Evolutionary conservation across 35 echinoderm and acorn worm genomes (phyloP).

Genomic region (Patiria miniata): DNA sequence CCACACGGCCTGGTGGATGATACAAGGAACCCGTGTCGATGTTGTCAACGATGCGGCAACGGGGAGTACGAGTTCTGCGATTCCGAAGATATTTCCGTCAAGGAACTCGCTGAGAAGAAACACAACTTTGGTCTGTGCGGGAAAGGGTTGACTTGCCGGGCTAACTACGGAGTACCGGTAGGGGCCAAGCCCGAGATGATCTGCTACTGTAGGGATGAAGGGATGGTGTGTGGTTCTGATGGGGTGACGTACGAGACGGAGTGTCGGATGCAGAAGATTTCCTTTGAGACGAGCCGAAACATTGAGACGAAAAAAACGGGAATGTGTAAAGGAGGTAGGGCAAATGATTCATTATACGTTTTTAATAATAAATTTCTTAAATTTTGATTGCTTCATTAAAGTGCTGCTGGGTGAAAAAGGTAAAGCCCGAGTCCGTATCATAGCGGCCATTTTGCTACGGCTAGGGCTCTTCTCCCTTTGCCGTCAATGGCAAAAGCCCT

Average conservation of each 20-base stretch:
- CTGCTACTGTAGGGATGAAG: conserved; percentile 54
- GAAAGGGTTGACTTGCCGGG: conserved; percentile 34
- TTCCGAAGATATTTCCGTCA: conserved; percentile 22
- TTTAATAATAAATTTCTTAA: too few species aligned
- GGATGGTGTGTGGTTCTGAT: conserved; percentile 65
- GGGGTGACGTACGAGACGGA: conserved; percentile 66
- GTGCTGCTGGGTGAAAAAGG: too few species aligned
- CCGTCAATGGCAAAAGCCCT: too few species aligned
- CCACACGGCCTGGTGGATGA: conserved; percentile 64
- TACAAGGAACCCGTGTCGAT: conserved; percentile 56
- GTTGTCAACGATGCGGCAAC: conserved; percentile 67
- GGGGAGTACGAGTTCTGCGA: conserved; percentile 64
- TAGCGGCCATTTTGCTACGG: too few species aligned
- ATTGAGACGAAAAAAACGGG: conserved; percentile 21
- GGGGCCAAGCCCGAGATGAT: conserved; percentile 52
- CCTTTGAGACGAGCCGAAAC: conserved; percentile 28
- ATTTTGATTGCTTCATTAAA: too few species aligned
- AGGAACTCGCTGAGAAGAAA: conserved; percentile 26
- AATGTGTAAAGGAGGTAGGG: conserved; percentile 64
- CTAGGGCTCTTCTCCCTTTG: too few species aligned
- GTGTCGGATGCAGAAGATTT: conserved; percentile 45
- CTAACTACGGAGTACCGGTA: conserved; percentile 39
- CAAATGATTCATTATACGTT: background rate
- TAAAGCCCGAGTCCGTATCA: too few species aligned
- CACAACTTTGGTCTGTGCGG: conserved; percentile 63